Conservation (phyloP, 2,888 invertebrate genomes). For the Epicampocera succincta region DNA sequence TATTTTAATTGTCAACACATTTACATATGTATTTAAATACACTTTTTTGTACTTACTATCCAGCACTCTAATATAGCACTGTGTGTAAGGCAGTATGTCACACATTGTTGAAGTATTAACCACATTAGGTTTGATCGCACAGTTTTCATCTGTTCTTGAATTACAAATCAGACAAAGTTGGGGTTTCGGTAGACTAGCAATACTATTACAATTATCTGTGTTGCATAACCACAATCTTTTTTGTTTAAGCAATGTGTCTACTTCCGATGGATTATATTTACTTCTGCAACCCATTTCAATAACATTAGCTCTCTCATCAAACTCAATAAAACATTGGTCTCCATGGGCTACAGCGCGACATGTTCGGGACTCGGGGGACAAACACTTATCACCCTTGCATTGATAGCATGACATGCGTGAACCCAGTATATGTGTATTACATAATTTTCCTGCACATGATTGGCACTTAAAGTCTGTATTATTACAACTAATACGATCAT, state of each 20-base stretch:
- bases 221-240: conserved; percentile 76
- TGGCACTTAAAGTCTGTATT: conserved; percentile 71
- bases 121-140: conserved; percentile 72
- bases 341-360: conserved; percentile 73
- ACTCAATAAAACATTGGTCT: conserved; percentile 76
- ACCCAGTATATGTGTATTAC: conserved; percentile 75
- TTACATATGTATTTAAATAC: background rate
- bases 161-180: conserved; percentile 74
- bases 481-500: conserved; percentile 74
- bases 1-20: background rate
- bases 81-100: conserved; percentile 70
- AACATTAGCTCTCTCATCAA: conserved; percentile 71
- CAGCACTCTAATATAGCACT: conserved; percentile 76
- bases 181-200: conserved; percentile 71
- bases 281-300: conserved; percentile 76
- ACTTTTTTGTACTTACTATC: conserved; percentile 59
- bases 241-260: conserved; percentile 64
- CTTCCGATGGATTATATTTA: conserved; percentile 74
- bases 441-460: conserved; percentile 71
- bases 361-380: conserved; percentile 66
- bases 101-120: conserved; percentile 70
- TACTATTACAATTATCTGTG: conserved; percentile 75
- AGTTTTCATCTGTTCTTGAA: conserved; percentile 74
- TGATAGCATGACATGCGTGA: conserved; percentile 73
- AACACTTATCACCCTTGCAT: conserved; percentile 75